Evolutionary conservation across 2,113 vertebrate genomes (phyloP), one percentile per base, ranked within the genome.

Genomic region (Coreoperca whiteheadi): DNA sequence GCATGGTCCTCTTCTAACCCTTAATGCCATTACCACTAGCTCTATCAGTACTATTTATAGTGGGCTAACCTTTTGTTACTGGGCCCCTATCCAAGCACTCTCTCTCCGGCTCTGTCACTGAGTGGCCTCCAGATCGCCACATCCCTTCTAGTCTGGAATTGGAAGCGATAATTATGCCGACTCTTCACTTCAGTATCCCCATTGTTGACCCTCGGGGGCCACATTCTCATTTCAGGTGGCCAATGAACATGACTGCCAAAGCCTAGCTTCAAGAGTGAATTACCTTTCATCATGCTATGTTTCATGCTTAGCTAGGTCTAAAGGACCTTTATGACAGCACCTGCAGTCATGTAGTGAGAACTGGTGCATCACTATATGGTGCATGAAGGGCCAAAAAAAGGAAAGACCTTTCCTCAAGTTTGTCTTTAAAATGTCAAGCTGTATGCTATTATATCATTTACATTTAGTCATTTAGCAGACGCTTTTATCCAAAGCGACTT

Each of bases 201-300:
- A 51, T 82, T 90, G 87, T 93, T 94, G 94, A 95, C 93, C 92
- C 82, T 77, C 53, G 23, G 77, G 85, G 89, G 56, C 72, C 54
- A 67, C n/a, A 3, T 80, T 78, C 88, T 77, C 74, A 86, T 93
- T 76, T 83, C 82, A 88, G 83, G 61, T 79, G 88, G 79, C 78
- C 82, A 56, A 34, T 84, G 90, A 87, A 84, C 73, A 59, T 32
- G 68, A 65, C 83, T 79, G 79, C 61, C 67, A 89, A 76, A 83
- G 79, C 46, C 59, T 6, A 28, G 73, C 82, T 80, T 81, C 21
- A 63, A 65, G 74, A 86, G 56, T 9, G 71, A 86, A 71, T 80
- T 41, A 39, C 77, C 37, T 85, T 85, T 88, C 78, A 64, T 86
- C 69, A 56, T 69, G 50, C 25, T 21, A 7, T 56, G 68, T 86